Evolutionary conservation across 2,888 invertebrate genomes (phyloP).

Genomic region (Uloborus plumipes): DNA sequence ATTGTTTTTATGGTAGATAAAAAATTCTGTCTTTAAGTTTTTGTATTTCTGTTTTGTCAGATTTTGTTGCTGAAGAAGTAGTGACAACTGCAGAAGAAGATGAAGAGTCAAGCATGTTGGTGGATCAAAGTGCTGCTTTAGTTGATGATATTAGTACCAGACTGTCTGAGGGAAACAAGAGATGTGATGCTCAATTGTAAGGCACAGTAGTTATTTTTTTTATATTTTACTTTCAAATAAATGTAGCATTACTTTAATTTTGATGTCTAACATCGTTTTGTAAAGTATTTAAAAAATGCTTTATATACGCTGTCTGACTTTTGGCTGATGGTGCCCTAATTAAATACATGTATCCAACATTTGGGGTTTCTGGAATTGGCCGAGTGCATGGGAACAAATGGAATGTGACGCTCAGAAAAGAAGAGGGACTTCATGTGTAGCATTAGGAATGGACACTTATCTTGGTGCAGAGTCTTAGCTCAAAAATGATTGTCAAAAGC

Average conservation of each 20-base stretch:
- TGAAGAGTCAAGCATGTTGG: not conserved
- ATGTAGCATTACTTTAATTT: not conserved
- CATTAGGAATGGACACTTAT: too few species aligned
- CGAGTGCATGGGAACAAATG: too few species aligned
- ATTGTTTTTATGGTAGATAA: not conserved
- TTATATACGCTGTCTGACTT: too few species aligned
- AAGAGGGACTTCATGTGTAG: too few species aligned
- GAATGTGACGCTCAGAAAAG: too few species aligned
- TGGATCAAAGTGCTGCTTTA: not conserved
- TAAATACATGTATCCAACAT: too few species aligned
- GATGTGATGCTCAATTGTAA: constrained; percentile 15
- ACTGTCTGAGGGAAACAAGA: not conserved
- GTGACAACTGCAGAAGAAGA: constrained; percentile 24
- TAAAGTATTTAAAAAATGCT: too few species aligned
- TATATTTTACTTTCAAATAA: not conserved
- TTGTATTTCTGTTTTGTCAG: constrained; percentile 17
- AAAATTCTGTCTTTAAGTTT: not conserved
- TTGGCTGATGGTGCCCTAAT: too few species aligned
- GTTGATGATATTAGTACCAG: not conserved
- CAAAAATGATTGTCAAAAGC: too few species aligned
- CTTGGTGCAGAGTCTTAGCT: too few species aligned
- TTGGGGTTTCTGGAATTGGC: too few species aligned
- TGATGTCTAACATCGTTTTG: too few species aligned
- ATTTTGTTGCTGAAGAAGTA: constrained; percentile 48
- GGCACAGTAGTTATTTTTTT: not conserved